These are phyloP conservation scores for Pluvialis apricaria DNA, from an alignment of 2,113 vertebrate genomes.

Conservation along the genomic window DNA sequence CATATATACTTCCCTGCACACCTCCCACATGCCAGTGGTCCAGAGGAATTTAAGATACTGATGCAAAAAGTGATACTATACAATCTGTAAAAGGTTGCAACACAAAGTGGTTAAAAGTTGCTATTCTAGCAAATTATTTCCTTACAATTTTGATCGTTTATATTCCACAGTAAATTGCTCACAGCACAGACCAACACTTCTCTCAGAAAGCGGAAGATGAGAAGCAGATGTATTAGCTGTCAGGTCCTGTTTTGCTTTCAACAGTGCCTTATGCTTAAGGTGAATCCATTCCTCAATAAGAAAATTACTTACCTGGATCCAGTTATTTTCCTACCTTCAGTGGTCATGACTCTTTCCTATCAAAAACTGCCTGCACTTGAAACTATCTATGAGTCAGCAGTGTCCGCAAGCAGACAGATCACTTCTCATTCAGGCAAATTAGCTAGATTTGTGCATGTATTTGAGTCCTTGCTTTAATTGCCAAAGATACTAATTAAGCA, in stretches of 20 bases:
- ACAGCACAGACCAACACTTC: accelerated
- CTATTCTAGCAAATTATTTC: background rate
- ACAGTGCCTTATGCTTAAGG: background rate
- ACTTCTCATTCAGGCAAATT: background rate
- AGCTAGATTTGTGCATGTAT: background rate
- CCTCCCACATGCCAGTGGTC: background rate
- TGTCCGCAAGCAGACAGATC: background rate
- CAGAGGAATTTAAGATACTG: background rate
- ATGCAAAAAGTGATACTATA: background rate
- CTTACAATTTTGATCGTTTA: background rate
- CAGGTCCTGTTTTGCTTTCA: background rate
- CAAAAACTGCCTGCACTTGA: background rate
- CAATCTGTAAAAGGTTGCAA: background rate
- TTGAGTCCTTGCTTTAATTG: background rate
- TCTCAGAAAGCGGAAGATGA: background rate
- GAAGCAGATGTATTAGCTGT: background rate
- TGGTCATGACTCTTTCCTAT: background rate
- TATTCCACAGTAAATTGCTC: background rate
- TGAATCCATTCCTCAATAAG: background rate
- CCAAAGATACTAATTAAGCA: background rate
- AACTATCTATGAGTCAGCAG: background rate
- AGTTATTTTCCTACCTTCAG: background rate
- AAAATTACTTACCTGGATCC: background rate
- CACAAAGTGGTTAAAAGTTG: background rate
- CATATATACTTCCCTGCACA: background rate